These are phyloP conservation scores for Tetropium fuscum DNA, from an alignment of 2,888 invertebrate species.

Conservation along the genomic window DNA sequence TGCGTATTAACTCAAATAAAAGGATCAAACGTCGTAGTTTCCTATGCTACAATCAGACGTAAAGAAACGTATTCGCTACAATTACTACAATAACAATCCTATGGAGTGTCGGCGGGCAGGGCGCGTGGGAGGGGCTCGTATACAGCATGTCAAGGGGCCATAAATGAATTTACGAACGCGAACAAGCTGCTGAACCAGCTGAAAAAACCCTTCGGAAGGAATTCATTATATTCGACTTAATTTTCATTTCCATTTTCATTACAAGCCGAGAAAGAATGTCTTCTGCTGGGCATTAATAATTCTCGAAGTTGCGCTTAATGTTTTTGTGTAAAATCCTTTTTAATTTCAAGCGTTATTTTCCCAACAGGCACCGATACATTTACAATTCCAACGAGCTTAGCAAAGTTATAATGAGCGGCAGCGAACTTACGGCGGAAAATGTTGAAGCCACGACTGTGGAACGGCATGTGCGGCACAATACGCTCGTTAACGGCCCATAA, in stretches of 20 bases:
- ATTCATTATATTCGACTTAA: neutral
- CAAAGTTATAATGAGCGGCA: constrained; percentile 14
- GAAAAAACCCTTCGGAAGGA: neutral
- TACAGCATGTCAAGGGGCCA: neutral
- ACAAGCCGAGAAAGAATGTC: neutral
- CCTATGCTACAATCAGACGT: too few relatives aligned
- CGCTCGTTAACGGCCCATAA: too few relatives aligned
- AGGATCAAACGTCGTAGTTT: too few relatives aligned
- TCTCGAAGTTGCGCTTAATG: constrained; percentile 3
- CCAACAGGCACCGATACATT: constrained; percentile 9
- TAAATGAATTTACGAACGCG: neutral
- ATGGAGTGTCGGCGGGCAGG: too few relatives aligned
- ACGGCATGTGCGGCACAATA: constrained; percentile 7
- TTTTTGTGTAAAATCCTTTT: constrained; percentile 3
- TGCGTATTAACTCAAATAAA: too few relatives aligned
- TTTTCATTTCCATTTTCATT: constrained; percentile 2
- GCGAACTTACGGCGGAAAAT: constrained; percentile 2
- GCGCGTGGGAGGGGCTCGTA: too few relatives aligned
- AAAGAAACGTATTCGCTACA: too few relatives aligned
- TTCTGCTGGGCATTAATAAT: neutral
- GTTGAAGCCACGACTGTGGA: neutral
- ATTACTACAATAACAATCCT: too few relatives aligned
- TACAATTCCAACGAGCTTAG: constrained; percentile 2
- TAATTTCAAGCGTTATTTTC: constrained; percentile 5
- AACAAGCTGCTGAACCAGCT: neutral